phyloP scores from a whole-genome alignment of 2,888 invertebrate genomes.

The Callimorpha dominula region DNA sequence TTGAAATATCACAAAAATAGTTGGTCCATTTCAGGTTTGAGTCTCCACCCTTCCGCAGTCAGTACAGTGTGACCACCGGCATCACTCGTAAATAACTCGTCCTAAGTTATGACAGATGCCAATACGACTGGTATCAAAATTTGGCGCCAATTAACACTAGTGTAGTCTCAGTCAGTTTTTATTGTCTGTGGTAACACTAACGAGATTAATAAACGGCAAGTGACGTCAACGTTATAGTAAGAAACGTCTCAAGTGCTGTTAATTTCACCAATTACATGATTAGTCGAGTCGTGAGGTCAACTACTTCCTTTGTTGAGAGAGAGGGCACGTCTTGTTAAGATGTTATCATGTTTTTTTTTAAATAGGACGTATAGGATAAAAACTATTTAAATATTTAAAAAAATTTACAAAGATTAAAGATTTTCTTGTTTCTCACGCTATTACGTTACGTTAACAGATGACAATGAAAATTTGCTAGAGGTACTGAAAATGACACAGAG shows the following conservation, averaged over 20 bases:
- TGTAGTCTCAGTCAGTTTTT: background rate
- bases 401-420: too few relatives aligned
- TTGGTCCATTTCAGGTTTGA: too few relatives aligned
- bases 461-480: too few relatives aligned
- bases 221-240: slow-evolving; percentile 28
- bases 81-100: background rate
- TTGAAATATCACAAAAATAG: too few relatives aligned
- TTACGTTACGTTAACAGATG: too few relatives aligned
- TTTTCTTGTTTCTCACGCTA: too few relatives aligned
- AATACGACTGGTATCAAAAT: background rate
- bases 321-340: slow-evolving; percentile 1
- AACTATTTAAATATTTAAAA: background rate
- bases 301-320: slow-evolving; percentile 34
- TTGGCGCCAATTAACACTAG: background rate
- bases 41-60: too few relatives aligned
- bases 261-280: slow-evolving; percentile 50
- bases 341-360: background rate
- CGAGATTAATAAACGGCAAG: slow-evolving; percentile 1
- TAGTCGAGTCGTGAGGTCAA: slow-evolving; percentile 44
- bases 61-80: background rate
- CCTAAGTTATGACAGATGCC: background rate
- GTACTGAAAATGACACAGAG: too few relatives aligned
- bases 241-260: slow-evolving; percentile 28
- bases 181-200: slow-evolving; percentile 14
- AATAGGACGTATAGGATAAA: background rate